These are phyloP conservation scores for Carcharodon carcharias DNA, from an alignment of 2,797 vertebrate genomes.

Conservation along the genomic window DNA sequence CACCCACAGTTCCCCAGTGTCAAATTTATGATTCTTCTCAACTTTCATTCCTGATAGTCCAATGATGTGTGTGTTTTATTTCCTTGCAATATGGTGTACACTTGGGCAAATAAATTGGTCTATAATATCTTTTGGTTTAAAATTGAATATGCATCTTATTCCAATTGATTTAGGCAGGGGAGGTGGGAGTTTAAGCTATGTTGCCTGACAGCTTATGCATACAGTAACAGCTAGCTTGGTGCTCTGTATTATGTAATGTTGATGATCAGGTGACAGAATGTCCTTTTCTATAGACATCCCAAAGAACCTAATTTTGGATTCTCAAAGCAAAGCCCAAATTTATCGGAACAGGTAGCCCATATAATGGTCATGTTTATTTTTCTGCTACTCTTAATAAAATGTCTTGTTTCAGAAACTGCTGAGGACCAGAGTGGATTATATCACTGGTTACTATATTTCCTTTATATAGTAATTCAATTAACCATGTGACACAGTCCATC, in stretches of 20 bases:
- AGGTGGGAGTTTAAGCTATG: not conserved
- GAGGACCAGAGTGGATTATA: not conserved
- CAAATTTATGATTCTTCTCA: no score
- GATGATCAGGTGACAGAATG: not conserved
- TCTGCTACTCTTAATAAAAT: not conserved
- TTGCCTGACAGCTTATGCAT: not conserved
- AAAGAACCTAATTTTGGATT: not conserved
- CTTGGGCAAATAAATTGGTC: not conserved
- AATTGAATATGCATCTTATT: not conserved
- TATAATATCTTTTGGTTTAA: not conserved
- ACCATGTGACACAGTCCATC: not conserved
- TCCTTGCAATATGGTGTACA: not conserved
- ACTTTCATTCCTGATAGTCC: not conserved
- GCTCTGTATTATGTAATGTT: not conserved
- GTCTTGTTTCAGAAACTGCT: not conserved
- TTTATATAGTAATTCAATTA: not conserved
- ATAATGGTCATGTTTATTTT: not conserved
- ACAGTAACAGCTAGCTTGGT: not conserved
- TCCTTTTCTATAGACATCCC: not conserved
- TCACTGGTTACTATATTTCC: not conserved
- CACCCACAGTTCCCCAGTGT: no score
- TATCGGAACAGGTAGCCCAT: not conserved
- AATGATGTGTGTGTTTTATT: not conserved
- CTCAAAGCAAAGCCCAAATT: not conserved
- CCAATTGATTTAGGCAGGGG: not conserved